Conservation (phyloP, 2,113 vertebrate genomes). For the Sceloporus undulatus region DNA sequence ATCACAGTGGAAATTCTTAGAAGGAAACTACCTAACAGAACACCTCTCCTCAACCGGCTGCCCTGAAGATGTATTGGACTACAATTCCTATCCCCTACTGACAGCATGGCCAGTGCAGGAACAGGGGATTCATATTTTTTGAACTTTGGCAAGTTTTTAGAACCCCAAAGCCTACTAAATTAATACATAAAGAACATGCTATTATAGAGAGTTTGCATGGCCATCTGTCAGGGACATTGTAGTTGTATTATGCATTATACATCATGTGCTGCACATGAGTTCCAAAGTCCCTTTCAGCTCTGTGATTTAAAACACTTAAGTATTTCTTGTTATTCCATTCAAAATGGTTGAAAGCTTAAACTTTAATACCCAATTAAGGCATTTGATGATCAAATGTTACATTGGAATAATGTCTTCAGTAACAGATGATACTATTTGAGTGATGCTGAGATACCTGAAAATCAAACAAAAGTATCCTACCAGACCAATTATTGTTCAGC, state of each 20-base stretch:
- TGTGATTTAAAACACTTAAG: not conserved
- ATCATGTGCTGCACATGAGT: not conserved
- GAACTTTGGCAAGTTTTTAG: not conserved
- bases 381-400: not conserved
- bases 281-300: not conserved
- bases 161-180: not conserved
- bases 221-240: not conserved
- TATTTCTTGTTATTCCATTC: not conserved
- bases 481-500: constrained; percentile 16
- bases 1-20: not conserved
- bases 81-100: not conserved
- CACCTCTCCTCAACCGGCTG: not conserved
- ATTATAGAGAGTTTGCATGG: not conserved
- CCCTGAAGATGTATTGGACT: not conserved
- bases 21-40: not conserved
- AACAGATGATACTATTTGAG: not conserved
- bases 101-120: not conserved
- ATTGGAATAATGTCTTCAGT: not conserved
- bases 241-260: not conserved
- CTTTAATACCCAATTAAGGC: not conserved
- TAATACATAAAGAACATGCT: not conserved
- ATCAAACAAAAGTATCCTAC: not conserved
- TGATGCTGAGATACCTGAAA: not conserved
- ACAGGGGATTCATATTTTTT: not conserved
- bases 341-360: not conserved